A percentile compares a stretch with the other conserved stretches of the same genome.
Evolutionary conservation across 2,113 vertebrate genomes (phyloP).

Genomic region (Sinocyclocheilus maitianheensis): DNA sequence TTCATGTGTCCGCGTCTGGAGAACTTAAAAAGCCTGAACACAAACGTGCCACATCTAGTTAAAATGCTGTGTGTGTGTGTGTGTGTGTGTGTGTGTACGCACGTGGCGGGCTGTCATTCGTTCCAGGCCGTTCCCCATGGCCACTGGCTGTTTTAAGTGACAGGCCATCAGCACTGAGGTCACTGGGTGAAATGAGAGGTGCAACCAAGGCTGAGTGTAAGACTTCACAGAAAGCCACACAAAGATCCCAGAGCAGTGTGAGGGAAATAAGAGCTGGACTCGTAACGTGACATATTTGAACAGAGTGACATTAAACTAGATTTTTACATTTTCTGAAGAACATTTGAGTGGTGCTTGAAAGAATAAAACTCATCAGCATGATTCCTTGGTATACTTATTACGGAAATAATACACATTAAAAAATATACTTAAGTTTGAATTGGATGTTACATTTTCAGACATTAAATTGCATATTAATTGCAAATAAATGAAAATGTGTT

Average conservation of each 20-base stretch:
- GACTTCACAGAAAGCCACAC: background rate
- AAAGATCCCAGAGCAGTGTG: background rate
- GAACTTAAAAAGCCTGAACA: background rate
- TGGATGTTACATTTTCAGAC: background rate
- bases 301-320: background rate
- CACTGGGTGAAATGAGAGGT: conserved; percentile 42
- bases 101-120: conserved; percentile 19
- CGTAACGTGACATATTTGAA: background rate
- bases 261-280: background rate
- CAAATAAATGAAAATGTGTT: no score
- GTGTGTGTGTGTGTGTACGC: background rate
- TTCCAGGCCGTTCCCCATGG: conserved; percentile 21
- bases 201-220: conserved; percentile 5
- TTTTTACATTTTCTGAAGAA: background rate
- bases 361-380: background rate
- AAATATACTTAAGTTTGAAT: background rate
- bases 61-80: background rate
- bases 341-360: background rate
- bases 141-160: conserved; percentile 36
- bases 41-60: conserved; percentile 19
- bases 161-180: conserved; percentile 47
- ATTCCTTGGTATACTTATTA: background rate
- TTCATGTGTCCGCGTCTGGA: background rate
- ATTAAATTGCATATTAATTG: background rate
- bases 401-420: background rate